These are phyloP conservation scores for Chloebia gouldiae DNA, from an alignment of 2,113 vertebrate genomes.

Conservation along the genomic window DNA sequence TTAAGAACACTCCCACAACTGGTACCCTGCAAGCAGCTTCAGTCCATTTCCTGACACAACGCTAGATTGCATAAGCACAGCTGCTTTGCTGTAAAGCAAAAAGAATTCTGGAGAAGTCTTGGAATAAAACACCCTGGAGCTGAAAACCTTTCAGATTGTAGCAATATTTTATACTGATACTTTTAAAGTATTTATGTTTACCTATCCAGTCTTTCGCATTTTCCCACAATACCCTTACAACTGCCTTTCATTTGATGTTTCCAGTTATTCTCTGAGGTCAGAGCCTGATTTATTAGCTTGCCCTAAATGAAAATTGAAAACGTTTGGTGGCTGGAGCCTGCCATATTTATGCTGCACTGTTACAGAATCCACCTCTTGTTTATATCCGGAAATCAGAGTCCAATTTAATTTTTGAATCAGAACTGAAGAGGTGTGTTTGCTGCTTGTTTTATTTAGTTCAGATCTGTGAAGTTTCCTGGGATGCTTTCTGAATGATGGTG, in stretches of 20 bases:
- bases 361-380: constrained; percentile 9
- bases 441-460: neutral
- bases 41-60: neutral
- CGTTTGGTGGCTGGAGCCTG: neutral
- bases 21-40: neutral
- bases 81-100: constrained; percentile 3
- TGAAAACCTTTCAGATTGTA: neutral
- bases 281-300: constrained; percentile 41
- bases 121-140: neutral
- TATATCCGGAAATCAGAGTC: neutral
- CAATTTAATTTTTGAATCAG: neutral
- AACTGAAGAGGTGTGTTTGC: neutral
- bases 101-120: neutral
- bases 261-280: neutral
- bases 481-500: neutral
- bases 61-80: neutral
- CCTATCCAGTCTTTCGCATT: neutral
- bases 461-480: neutral
- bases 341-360: neutral
- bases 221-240: neutral
- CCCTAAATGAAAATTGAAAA: constrained; percentile 39
- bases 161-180: neutral
- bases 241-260: constrained; percentile 11
- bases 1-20: neutral
- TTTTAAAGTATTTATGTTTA: neutral